Evolutionary conservation across 2,888 invertebrate genomes (phyloP).

Genomic region (Nezara viridula): DNA sequence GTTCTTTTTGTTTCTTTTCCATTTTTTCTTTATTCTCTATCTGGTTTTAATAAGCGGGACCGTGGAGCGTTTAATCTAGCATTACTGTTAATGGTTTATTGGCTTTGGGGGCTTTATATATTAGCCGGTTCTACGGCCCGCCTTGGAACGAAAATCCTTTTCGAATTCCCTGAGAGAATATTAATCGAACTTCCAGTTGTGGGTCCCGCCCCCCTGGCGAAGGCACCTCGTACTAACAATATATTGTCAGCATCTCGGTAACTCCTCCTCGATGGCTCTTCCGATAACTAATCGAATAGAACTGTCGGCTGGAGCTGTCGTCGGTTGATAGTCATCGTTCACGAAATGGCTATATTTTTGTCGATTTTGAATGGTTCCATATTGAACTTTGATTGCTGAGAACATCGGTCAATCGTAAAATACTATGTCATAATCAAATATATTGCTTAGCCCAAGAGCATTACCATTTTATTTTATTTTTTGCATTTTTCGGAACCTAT

Average conservation of each 20-base stretch:
- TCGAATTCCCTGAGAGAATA: neutral
- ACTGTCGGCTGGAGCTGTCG: neutral
- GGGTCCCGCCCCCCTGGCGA: neutral
- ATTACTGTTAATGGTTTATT: conserved; percentile 50
- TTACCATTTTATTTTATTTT: no score
- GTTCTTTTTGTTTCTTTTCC: conserved; percentile 22
- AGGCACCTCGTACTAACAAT: neutral
- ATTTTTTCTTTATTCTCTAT: conserved; percentile 46
- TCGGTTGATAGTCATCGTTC: neutral
- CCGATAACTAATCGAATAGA: conserved; percentile 10
- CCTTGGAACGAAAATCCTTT: conserved; percentile 27
- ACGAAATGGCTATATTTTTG: neutral
- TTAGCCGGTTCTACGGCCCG: conserved; percentile 49
- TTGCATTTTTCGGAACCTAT: no score
- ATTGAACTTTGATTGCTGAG: neutral
- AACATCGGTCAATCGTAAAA: no score
- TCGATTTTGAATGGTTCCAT: neutral
- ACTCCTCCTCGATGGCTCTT: neutral
- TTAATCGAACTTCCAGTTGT: neutral
- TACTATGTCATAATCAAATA: no score
- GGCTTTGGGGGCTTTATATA: conserved; percentile 43
- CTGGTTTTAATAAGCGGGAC: conserved; percentile 46
- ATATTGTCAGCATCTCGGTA: neutral
- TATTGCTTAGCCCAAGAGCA: no score
- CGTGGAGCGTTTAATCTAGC: conserved; percentile 33